A percentile compares a stretch with the other conserved stretches of the same genome.
Evolutionary conservation across 2,113 vertebrate species (phyloP).

Genomic region (Scatophagus argus): DNA sequence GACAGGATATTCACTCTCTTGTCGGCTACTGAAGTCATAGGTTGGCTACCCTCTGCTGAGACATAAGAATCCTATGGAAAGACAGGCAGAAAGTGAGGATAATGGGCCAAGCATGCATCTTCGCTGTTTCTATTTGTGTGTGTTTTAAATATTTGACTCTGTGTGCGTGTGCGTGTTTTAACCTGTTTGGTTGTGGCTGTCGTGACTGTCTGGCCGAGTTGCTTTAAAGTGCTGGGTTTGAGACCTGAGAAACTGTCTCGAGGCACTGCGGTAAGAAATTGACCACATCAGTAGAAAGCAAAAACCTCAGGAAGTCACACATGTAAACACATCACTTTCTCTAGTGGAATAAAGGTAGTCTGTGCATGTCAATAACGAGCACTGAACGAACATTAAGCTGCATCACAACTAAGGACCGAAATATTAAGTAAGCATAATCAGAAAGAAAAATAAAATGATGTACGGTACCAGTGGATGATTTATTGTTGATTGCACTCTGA

Average conservation of each 20-base stretch:
- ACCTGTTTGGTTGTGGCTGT: conserved; percentile 70
- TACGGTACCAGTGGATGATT: conserved; percentile 59
- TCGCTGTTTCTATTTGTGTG: neutral
- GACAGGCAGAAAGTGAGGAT: neutral
- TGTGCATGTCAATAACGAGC: neutral
- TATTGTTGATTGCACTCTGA: conserved; percentile 54
- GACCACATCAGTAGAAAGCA: conserved; percentile 20
- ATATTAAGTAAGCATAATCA: neutral
- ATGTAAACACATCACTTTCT: conserved; percentile 3
- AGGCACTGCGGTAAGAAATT: conserved; percentile 76
- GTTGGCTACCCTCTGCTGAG: conserved; percentile 77
- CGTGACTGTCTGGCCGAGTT: conserved; percentile 73
- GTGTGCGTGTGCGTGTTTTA: neutral
- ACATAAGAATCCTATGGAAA: conserved; percentile 51
- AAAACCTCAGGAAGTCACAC: conserved; percentile 36
- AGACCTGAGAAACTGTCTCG: conserved; percentile 87
- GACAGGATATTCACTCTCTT: conserved; percentile 79
- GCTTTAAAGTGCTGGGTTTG: conserved; percentile 89
- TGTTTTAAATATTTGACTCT: neutral
- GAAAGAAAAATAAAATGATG: neutral
- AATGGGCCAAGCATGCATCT: neutral
- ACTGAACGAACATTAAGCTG: neutral
- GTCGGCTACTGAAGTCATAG: conserved; percentile 70
- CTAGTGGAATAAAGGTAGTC: neutral
- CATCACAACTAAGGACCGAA: neutral